Conservation (phyloP, 2,888 invertebrate genomes). For the Trichogramma evanescens region DNA sequence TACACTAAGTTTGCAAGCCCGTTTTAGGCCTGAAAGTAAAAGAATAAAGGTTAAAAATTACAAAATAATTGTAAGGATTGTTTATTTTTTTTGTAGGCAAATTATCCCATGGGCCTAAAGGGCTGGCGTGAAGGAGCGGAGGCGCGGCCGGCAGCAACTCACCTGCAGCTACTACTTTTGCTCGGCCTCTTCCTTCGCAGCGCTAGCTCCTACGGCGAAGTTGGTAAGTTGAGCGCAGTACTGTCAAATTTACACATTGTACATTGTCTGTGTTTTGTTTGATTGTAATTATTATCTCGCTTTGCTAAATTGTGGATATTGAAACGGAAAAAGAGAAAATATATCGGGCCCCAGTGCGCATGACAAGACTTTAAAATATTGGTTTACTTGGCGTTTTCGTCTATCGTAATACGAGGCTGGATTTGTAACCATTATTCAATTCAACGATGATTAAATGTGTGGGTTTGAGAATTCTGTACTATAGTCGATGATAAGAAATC, state of each 20-base stretch:
- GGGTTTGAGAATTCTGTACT: too few species aligned
- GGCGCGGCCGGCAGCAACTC: conserved; percentile 25
- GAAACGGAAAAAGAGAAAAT: neutral
- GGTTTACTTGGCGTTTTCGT: too few species aligned
- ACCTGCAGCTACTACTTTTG: conserved; percentile 37
- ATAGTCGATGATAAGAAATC: too few species aligned
- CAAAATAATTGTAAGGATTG: neutral
- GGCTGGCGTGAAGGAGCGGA: conserved; percentile 36
- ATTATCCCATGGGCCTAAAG: conserved; percentile 43
- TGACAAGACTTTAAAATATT: neutral
- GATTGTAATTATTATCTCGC: neutral
- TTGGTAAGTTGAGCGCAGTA: conserved; percentile 52
- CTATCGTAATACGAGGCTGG: too few species aligned
- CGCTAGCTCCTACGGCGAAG: conserved; percentile 58
- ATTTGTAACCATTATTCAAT: too few species aligned
- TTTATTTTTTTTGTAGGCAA: conserved; percentile 26
- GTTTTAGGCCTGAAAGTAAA: too few species aligned
- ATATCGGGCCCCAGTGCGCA: neutral
- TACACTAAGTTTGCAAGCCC: too few species aligned
- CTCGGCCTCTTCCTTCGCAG: conserved; percentile 39
- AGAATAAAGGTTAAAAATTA: too few species aligned
- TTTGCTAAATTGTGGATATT: neutral
- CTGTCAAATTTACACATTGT: neutral
- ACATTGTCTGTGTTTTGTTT: neutral
- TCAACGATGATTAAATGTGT: too few species aligned